Conservation (phyloP, 2,888 invertebrate species). For the Pristionchus maxplancki region DNA sequence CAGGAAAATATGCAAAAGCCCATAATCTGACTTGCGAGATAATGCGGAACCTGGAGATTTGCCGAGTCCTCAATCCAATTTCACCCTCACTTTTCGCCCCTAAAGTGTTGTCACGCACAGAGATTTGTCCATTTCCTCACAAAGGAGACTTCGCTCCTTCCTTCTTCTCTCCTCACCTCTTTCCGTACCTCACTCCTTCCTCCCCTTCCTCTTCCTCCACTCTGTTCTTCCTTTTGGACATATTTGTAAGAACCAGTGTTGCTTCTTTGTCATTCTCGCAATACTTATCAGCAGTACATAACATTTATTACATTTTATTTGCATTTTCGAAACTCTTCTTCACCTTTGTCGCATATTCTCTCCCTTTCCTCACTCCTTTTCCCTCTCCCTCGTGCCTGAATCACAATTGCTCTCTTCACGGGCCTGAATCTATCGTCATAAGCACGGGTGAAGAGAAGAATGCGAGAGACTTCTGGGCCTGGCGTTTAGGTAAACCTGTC, state of each 20-base stretch:
- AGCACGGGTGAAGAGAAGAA: not conserved
- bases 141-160: not conserved
- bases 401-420: not conserved
- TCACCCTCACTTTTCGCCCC: not conserved
- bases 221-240: no score
- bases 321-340: no score
- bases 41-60: not conserved
- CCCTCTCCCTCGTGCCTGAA: no score
- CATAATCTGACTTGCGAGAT: not conserved
- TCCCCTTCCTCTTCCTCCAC: no score
- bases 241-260: no score
- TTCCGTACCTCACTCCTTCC: not conserved
- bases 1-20: no score
- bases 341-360: not conserved
- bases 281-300: no score
- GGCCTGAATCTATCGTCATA: not conserved
- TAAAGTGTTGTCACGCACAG: slow-evolving; percentile 34
- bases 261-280: no score
- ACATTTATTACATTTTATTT: no score
- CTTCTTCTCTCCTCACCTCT: not conserved
- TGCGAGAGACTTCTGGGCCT: not conserved
- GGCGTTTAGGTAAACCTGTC: no score
- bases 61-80: no score
- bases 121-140: not conserved
- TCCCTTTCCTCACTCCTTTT: no score